phyloP scores from a whole-genome alignment of 2,797 vertebrate species.

The Pempheris klunzingeri region DNA sequence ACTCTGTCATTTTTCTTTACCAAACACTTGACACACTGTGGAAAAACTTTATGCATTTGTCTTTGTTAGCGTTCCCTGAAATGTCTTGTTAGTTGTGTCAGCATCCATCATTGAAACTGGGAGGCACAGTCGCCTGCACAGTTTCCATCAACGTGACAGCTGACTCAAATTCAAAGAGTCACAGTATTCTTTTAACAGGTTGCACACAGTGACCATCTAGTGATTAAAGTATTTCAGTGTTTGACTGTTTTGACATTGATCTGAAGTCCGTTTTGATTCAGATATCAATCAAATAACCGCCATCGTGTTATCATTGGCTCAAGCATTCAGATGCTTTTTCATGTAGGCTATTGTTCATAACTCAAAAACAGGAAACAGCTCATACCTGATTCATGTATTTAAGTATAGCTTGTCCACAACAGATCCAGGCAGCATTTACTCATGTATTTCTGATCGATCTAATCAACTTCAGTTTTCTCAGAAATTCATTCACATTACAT shows the following conservation, averaged over 20 bases:
- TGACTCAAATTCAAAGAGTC: slow-evolving; percentile 38
- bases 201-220: neutral
- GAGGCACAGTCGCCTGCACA: neutral
- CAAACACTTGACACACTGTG: slow-evolving; percentile 59
- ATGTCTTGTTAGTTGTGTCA: slow-evolving; percentile 56
- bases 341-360: neutral
- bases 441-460: slow-evolving; percentile 9
- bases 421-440: neutral
- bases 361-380: neutral
- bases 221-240: slow-evolving; percentile 26
- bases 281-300: neutral
- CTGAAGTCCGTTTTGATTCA: slow-evolving; percentile 13
- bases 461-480: neutral
- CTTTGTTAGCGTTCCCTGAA: slow-evolving; percentile 64
- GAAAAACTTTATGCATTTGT: slow-evolving; percentile 65
- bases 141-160: slow-evolving; percentile 43
- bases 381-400: neutral
- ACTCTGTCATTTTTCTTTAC: slow-evolving; percentile 59
- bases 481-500: neutral
- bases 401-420: neutral
- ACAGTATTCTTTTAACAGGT: slow-evolving; percentile 39
- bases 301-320: neutral
- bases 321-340: neutral
- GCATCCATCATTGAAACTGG: slow-evolving; percentile 63
- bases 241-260: slow-evolving; percentile 21